Evolutionary conservation across 2,797 vertebrate species (phyloP).

Genomic region (Malurus leucopterus): DNA sequence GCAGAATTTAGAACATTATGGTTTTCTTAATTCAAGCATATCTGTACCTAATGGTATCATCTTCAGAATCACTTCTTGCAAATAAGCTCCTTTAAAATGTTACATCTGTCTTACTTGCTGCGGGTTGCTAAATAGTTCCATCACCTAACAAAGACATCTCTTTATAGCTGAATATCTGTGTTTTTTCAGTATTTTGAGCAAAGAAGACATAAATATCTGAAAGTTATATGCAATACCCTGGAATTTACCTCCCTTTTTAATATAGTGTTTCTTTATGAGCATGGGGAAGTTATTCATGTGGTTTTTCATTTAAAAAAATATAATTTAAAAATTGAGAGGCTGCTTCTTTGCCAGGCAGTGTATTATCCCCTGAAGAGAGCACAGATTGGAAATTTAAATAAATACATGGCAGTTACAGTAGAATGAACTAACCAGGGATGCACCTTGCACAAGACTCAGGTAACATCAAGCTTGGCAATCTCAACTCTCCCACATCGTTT

Average conservation of each 20-base stretch:
- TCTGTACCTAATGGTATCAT: constrained; percentile 20
- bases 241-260: constrained; percentile 21
- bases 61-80: constrained; percentile 18
- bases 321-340: constrained; percentile 59
- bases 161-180: background rate
- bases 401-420: constrained; percentile 66
- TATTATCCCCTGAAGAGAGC: constrained; percentile 72
- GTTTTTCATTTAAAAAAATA: constrained; percentile 50
- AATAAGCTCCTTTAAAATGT: background rate
- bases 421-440: constrained; percentile 52
- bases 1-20: background rate
- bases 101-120: background rate
- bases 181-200: constrained; percentile 31
- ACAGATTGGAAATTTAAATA: constrained; percentile 76
- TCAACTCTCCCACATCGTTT: constrained; percentile 40
- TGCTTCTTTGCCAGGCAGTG: constrained; percentile 51
- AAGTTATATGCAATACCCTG: background rate
- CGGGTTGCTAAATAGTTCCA: background rate
- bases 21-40: background rate
- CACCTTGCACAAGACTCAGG: constrained; percentile 63
- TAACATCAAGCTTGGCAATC: constrained; percentile 62
- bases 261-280: background rate
- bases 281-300: constrained; percentile 17
- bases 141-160: background rate
- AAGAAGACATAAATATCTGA: background rate